phyloP scores from a whole-genome alignment of 1,140 invertebrate genomes.

The Eurosta solidaginis region DNA sequence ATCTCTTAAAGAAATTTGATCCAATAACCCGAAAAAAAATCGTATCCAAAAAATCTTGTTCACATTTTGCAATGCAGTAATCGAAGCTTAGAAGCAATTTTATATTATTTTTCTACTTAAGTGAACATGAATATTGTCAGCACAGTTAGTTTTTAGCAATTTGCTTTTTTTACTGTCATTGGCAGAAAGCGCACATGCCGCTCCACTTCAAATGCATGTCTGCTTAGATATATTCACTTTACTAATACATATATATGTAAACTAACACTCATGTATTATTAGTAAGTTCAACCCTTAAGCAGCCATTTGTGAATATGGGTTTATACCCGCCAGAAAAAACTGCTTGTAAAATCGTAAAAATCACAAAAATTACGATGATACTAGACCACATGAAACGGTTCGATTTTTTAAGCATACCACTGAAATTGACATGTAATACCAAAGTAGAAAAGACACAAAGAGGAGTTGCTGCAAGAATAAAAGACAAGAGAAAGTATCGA shows the following conservation, averaged over 20 bases:
- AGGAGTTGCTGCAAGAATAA: too few relatives aligned
- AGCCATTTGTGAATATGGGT: not conserved
- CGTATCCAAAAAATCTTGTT: not conserved
- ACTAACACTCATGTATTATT: not conserved
- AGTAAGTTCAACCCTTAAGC: slow-evolving; percentile 11
- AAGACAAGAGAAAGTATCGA: too few relatives aligned
- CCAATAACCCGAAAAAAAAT: too few relatives aligned
- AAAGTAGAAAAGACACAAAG: too few relatives aligned
- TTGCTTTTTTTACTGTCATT: slow-evolving; percentile 2
- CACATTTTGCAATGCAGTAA: slow-evolving; percentile 3
- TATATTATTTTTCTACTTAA: not conserved
- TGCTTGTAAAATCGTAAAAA: too few relatives aligned
- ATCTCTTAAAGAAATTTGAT: too few relatives aligned
- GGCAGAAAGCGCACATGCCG: not conserved
- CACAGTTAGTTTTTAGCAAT: not conserved
- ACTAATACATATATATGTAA: not conserved
- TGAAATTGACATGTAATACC: too few relatives aligned
- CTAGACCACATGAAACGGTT: too few relatives aligned
- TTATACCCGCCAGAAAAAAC: too few relatives aligned
- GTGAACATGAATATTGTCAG: not conserved
- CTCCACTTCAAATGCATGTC: not conserved
- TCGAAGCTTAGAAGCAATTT: not conserved
- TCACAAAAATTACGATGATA: too few relatives aligned
- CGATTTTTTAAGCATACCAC: too few relatives aligned
- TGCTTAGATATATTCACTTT: not conserved